phyloP scores from a whole-genome alignment of 2,113 vertebrate genomes.

The Lamprotornis superbus region DNA sequence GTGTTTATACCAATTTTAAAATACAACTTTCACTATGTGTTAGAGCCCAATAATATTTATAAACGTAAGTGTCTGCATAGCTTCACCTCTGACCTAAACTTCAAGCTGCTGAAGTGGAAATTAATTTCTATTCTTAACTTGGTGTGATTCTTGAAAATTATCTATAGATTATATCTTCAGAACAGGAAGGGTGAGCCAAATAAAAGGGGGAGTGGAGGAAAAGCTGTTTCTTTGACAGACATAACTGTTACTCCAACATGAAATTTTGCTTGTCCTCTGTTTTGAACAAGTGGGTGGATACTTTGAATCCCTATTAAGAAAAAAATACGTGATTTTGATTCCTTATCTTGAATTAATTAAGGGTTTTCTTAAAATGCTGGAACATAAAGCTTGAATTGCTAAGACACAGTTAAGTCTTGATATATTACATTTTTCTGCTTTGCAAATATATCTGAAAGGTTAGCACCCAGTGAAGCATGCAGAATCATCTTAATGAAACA shows the following conservation, averaged over 20 bases:
- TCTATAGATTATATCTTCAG: slow-evolving; percentile 27
- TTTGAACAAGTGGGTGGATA: slow-evolving; percentile 45
- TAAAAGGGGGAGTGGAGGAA: neutral
- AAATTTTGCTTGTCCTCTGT: slow-evolving; percentile 49
- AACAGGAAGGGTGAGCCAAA: neutral
- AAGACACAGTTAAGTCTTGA: slow-evolving; percentile 32
- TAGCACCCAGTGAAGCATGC: neutral
- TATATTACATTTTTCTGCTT: slow-evolving; percentile 44
- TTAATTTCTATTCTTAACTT: slow-evolving; percentile 57
- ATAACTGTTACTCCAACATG: slow-evolving; percentile 38
- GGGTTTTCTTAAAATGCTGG: slow-evolving; percentile 56
- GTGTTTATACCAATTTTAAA: slow-evolving; percentile 47
- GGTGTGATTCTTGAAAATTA: slow-evolving; percentile 14
- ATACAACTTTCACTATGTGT: slow-evolving; percentile 52
- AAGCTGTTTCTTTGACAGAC: slow-evolving; percentile 18
- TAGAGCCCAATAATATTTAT: slow-evolving; percentile 69
- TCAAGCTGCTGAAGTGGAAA: slow-evolving; percentile 68
- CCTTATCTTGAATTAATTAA: slow-evolving; percentile 67
- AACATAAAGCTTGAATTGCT: slow-evolving; percentile 35
- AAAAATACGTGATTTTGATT: slow-evolving; percentile 37
- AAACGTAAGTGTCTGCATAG: slow-evolving; percentile 56
- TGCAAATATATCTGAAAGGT: slow-evolving; percentile 32
- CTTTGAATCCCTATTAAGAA: slow-evolving; percentile 49
- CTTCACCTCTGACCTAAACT: slow-evolving; percentile 67
- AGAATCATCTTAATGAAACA: neutral